Evolutionary conservation across 2,113 vertebrate genomes (phyloP).

Genomic region (Smithornis capensis): DNA sequence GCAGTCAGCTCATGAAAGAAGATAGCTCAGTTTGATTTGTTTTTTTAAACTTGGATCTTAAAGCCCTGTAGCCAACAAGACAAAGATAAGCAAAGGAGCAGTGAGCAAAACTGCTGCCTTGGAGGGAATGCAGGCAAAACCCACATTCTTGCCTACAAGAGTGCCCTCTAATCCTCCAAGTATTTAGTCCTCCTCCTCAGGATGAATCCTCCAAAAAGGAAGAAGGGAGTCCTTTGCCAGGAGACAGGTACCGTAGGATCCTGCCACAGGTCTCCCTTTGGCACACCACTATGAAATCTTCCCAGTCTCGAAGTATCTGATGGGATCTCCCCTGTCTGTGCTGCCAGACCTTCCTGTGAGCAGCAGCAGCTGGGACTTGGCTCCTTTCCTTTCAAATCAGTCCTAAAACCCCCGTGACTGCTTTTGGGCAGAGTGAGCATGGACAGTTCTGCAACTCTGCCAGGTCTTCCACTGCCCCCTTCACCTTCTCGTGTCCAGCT

Average conservation of each 20-base stretch:
- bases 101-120: background rate
- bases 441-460: background rate
- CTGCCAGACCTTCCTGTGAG: background rate
- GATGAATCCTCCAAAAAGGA: background rate
- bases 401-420: background rate
- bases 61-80: conserved; percentile 6
- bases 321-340: background rate
- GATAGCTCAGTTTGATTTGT: conserved; percentile 5
- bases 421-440: background rate
- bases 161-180: background rate
- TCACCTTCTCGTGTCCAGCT: background rate
- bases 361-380: background rate
- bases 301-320: rapidly evolving
- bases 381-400: background rate
- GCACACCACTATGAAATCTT: background rate
- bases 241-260: background rate
- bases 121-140: background rate
- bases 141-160: background rate
- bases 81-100: conserved; percentile 25
- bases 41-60: background rate
- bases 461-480: background rate
- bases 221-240: background rate
- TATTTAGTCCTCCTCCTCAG: background rate
- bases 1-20: background rate
- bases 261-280: background rate